phyloP scores from a whole-genome alignment of 1,140 invertebrate species.

The Gryllus bimaculatus region DNA sequence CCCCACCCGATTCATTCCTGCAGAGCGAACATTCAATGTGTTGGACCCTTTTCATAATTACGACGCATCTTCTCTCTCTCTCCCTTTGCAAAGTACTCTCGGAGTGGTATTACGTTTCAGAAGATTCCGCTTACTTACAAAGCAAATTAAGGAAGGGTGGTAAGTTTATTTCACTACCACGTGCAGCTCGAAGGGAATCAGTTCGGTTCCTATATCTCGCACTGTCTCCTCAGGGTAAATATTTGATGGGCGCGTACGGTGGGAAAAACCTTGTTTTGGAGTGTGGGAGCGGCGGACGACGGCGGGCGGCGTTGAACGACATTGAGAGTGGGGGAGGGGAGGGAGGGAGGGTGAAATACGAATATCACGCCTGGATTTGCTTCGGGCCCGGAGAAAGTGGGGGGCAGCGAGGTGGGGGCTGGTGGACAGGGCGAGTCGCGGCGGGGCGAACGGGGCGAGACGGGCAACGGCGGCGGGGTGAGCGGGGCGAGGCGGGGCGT shows the following conservation, averaged over 20 bases:
- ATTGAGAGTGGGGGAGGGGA: background rate
- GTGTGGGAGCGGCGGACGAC: background rate
- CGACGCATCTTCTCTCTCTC: background rate
- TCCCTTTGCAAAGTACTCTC: background rate
- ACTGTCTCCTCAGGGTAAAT: background rate
- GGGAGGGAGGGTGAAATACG: background rate
- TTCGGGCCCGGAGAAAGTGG: background rate
- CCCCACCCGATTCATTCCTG: background rate
- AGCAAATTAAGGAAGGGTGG: background rate
- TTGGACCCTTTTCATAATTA: background rate
- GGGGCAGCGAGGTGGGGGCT: background rate
- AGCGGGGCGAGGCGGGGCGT: too few species aligned
- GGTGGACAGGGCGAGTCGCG: too few species aligned
- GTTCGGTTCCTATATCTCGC: background rate
- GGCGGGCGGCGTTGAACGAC: background rate
- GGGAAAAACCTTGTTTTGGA: background rate
- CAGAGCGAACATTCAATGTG: background rate
- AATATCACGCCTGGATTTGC: background rate
- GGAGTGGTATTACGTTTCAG: background rate
- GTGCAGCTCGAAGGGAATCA: background rate
- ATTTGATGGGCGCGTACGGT: background rate
- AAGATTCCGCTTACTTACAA: background rate
- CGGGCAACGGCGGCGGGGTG: too few species aligned
- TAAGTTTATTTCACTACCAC: background rate
- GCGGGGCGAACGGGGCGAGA: too few species aligned